Evolutionary conservation across 2,888 invertebrate species (phyloP), one percentile per base, ranked within the genome.

Genomic region (Slavum lentiscoides): DNA sequence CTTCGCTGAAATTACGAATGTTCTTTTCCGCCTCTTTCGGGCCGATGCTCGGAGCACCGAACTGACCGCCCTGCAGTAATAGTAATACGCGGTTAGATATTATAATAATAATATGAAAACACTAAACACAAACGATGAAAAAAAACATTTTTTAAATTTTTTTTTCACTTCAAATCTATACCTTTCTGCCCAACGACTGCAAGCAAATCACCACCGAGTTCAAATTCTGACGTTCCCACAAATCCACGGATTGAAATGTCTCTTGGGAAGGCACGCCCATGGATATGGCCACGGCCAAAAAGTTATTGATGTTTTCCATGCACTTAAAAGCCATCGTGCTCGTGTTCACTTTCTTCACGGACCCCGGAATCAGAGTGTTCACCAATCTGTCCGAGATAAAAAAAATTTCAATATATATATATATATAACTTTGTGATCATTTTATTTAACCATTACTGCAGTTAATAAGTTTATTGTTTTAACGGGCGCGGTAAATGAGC

Each of bases 221-320:
- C 83, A 98, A 91, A 87, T 98, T 98, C 88, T 96, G 95, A 86
- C 93, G 90, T 88, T 98, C 98, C 94, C 96, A 98, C 73, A 98
- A 90, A 87, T 98, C 98, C 5, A 97, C 97, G 5, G 97, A 98
- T 88, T 97, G 96, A 91, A 98, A 98, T 72, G 94, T 93, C 88
- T 98, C 98, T 86, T 95, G 94, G 37, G 94, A 92, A 0, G 95
- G 94, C 6, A 99, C 97, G 62, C 98, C 98, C 83, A 97, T 89
- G 82, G 90, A 90, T 86, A 91, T 92, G 81, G 94, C 95, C 15
- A 92, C 92, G 84, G 93, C 94, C 82, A 96, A 88, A 88, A 98
- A 97, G 43, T 93, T 94, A 87, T 96, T 96, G 85, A 98, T 98
- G 87, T 98, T 98, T 88, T 98, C 98, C 98, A 98, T 98, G 88